phyloP scores from a whole-genome alignment of 2,888 invertebrate species.

The Diogma glabrata region DNA sequence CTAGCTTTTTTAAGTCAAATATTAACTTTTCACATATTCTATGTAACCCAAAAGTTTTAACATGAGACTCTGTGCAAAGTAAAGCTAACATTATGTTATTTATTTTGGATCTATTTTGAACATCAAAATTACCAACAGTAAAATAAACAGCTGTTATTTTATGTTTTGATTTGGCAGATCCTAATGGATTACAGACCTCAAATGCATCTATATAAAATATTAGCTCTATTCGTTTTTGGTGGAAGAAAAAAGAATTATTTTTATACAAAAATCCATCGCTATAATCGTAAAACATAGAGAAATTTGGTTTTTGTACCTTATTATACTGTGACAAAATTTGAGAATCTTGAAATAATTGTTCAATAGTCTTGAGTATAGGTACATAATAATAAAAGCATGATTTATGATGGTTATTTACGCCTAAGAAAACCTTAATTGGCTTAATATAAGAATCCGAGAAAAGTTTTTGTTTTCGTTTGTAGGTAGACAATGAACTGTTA shows the following conservation, averaged over 20 bases:
- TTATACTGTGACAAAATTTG: background rate
- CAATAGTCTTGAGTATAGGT: background rate
- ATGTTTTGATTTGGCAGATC: background rate
- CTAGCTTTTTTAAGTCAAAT: background rate
- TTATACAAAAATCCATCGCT: background rate
- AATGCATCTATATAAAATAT: background rate
- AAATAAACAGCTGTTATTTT: background rate
- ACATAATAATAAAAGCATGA: no score
- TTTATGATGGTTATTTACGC: no score
- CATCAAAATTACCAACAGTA: background rate
- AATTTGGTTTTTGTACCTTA: background rate
- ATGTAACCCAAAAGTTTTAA: no score
- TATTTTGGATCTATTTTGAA: constrained; percentile 2
- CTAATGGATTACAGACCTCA: background rate
- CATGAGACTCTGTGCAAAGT: no score
- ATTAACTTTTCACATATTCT: background rate
- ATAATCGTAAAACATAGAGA: background rate
- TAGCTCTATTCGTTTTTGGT: background rate
- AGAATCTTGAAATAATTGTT: background rate
- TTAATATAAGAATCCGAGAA: background rate
- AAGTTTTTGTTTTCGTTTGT: background rate
- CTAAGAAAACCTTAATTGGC: background rate
- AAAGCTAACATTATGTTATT: background rate
- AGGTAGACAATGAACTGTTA: background rate
- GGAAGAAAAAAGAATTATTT: background rate